Evolutionary conservation across 2,888 invertebrate species (phyloP), one percentile per base, ranked within the genome.

Genomic region (Drosophila cyrtoloma): DNA sequence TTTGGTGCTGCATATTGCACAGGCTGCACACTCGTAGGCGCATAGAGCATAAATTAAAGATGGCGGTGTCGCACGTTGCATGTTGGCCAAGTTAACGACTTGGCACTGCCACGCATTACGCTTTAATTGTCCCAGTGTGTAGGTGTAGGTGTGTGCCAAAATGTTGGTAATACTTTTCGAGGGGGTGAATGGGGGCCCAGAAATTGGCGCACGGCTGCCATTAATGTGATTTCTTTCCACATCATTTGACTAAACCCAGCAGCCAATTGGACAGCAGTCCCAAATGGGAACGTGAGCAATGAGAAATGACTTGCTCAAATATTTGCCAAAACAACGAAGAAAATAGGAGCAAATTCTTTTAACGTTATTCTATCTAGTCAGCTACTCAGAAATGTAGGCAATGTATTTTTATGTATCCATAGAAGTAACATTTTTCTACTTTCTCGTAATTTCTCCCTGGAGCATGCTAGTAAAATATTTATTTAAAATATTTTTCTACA

Each of bases 171-270:
- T 69, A 64, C 63, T 71, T 75, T 75, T 57, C 28, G 33, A 4
- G 5, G 14, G 7, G n/a, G 56, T 28, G 66, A 1, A 3, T 16
- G 56, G 22, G 22, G 9, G 10, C 1, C 63, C 69, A 60, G 70
- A 84, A 75, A 75, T 71, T 64, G 60, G 47, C 69, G 81, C 88
- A 80, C 79, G 77, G 75, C 82, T 82, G 84, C 75, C 79, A 82
- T 82, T 87, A 87, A 89, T 87, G 87, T 85, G 82, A 89, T 89
- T 87, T 81, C 51, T n/a, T 87, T 81, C 77, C 89, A 82, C 82
- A 76, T 79, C 80, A 87, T 89, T 89, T 89, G 75, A 78, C 71
- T 68, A 75, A 69, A 32, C 35, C 26, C 78, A 77, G 72, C 65
- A 77, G 72, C 65, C 75, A 64, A 75, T 79, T 71, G 74, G 44